Evolutionary conservation across 1,140 invertebrate species (phyloP).

Genomic region (Popillia japonica): DNA sequence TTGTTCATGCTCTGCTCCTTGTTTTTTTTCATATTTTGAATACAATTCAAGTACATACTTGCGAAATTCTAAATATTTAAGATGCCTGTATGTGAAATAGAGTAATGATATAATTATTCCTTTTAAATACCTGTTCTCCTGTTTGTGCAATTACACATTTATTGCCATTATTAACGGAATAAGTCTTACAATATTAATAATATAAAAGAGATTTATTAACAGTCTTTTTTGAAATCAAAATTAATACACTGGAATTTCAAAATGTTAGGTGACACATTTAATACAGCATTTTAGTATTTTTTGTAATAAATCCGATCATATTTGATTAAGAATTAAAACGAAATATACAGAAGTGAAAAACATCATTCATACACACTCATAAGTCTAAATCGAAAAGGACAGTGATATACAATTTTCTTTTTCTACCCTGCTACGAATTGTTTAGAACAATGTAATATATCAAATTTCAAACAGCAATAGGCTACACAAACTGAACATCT

Average conservation of each 20-base stretch:
- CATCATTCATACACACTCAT: slow-evolving; percentile 21
- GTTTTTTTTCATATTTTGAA: no score
- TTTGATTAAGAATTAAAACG: background rate
- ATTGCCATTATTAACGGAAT: no score
- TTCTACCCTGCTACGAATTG: slow-evolving; percentile 31
- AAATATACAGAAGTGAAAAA: slow-evolving; percentile 31
- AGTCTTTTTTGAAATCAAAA: slow-evolving; percentile 41
- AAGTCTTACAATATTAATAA: slow-evolving; percentile 6
- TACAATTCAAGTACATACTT: no score
- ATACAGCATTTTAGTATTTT: slow-evolving; percentile 5
- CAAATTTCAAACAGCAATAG: slow-evolving; percentile 6
- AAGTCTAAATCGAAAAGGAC: background rate
- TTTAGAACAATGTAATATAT: slow-evolving; percentile 17
- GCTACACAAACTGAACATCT: background rate
- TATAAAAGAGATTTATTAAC: slow-evolving; percentile 44
- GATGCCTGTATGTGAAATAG: no score
- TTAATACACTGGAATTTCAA: slow-evolving; percentile 36
- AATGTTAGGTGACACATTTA: slow-evolving; percentile 22
- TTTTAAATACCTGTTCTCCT: no score
- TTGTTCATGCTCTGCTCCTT: no score
- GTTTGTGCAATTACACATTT: no score
- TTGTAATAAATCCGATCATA: background rate
- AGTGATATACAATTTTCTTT: background rate
- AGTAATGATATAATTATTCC: no score
- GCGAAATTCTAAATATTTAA: no score